A percentile compares a stretch with the other conserved stretches of the same genome.
phyloP scores from a whole-genome alignment of 2,888 invertebrate species.

The Drosophila fungiperda region DNA sequence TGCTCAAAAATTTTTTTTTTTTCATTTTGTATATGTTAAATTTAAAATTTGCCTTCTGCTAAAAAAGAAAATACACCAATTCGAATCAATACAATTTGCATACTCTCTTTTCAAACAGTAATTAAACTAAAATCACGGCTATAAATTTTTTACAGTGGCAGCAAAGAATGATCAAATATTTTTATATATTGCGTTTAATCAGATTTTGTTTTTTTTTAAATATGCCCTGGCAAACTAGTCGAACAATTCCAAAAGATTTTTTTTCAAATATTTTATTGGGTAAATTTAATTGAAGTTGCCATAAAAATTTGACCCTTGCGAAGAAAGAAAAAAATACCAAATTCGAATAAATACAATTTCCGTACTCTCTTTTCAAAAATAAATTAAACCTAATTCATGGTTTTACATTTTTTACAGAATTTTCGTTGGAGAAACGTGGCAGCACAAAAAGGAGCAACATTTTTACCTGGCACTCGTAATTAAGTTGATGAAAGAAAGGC shows the following conservation, averaged over 20 bases:
- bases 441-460: not conserved
- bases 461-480: slow-evolving; percentile 10
- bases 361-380: not conserved
- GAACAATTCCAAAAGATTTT: no score
- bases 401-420: slow-evolving; percentile 13
- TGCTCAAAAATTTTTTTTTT: no score
- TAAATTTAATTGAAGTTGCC: no score
- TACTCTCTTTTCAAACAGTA: not conserved
- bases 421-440: slow-evolving; percentile 1
- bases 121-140: not conserved
- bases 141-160: slow-evolving; percentile 5
- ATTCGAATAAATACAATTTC: not conserved
- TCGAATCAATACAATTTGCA: not conserved
- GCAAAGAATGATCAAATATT: not conserved
- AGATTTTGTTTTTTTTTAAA: no score
- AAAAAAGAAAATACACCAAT: no score
- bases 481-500: not conserved
- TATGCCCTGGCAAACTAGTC: no score
- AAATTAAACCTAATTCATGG: not conserved
- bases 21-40: not conserved
- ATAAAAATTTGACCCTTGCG: not conserved
- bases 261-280: no score
- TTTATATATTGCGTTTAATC: not conserved
- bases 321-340: not conserved
- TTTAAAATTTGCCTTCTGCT: not conserved